Evolutionary conservation across 2,888 invertebrate species (phyloP), one percentile per base, ranked within the genome.

Genomic region (Tinea pellionella): DNA sequence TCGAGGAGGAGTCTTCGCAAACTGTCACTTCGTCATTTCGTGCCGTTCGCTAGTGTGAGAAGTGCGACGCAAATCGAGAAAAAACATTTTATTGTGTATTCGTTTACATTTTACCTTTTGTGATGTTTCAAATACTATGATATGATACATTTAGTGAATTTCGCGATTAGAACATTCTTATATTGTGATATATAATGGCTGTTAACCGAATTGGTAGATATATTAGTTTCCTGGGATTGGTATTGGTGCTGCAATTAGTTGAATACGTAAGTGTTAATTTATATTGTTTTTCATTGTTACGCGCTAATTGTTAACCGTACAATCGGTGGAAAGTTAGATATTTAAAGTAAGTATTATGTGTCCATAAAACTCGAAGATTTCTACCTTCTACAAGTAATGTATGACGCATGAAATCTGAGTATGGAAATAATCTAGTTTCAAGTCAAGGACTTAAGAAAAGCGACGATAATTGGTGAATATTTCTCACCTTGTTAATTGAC

Each of bases 191-290:
- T 66, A 71, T 69, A 69, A 82, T 82, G 81, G 75, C 74, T 67
- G 73, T 69, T 65, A 66, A 47, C 15, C 43, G 65, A 64, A 69
- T 66, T 66, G 67, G 65, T 65, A 69, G 67, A 64, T 66, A 69
- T 66, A 65, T 70, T 64, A 65, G 69, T 68, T 64, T 78, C 67
- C 69, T 78, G 68, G 75, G 77, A 70, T 79, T 69, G 70, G 71
- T 81, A 63, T 70, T 80, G 63, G 63, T 78, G 64, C 66, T 80
- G 66, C 72, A 72, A 62, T 62, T 80, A 68, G 66, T 70, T 64
- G 72, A 77, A 77, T 72, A 78, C 70, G 81, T 82, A 75, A 80
- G 81, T 81, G 62, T 60, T 60, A 58, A 24, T 59, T 43, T 58
- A 18, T 58, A 61, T 68, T 69, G 64, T 62, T 66, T 71, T 69